A percentile compares a stretch with the other conserved stretches of the same genome.
These are phyloP conservation scores for Cyanistes caeruleus DNA, from an alignment of 2,113 vertebrate genomes.

Conservation along the genomic window DNA sequence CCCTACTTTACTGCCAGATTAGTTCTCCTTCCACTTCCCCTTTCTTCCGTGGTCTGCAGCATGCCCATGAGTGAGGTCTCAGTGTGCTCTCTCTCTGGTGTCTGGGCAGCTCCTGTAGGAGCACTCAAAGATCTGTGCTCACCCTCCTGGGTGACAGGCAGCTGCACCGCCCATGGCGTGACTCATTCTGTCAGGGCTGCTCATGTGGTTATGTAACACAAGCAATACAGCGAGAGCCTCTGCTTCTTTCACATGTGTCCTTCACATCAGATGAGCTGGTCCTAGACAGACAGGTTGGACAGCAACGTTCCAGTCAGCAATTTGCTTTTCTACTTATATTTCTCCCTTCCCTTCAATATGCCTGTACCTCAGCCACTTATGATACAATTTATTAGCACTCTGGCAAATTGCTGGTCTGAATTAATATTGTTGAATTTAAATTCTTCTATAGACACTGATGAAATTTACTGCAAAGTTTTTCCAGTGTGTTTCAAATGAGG, in stretches of 20 bases:
- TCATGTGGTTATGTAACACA: accelerated
- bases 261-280: neutral
- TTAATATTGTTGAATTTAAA: neutral
- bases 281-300: neutral
- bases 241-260: neutral
- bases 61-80: accelerated
- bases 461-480: neutral
- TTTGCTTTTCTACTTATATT: neutral
- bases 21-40: neutral
- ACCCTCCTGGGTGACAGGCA: neutral
- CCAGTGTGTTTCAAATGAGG: neutral
- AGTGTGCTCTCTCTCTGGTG: neutral
- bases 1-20: neutral
- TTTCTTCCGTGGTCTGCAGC: neutral
- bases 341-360: neutral
- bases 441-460: neutral
- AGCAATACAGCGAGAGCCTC: accelerated
- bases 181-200: neutral
- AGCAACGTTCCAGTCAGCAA: neutral
- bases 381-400: constrained; percentile 12
- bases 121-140: neutral
- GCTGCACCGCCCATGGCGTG: neutral
- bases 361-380: neutral
- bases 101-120: neutral
- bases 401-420: neutral